These are phyloP conservation scores for Drosophila demipolita DNA, from an alignment of 2,888 invertebrate genomes.

Conservation along the genomic window DNA sequence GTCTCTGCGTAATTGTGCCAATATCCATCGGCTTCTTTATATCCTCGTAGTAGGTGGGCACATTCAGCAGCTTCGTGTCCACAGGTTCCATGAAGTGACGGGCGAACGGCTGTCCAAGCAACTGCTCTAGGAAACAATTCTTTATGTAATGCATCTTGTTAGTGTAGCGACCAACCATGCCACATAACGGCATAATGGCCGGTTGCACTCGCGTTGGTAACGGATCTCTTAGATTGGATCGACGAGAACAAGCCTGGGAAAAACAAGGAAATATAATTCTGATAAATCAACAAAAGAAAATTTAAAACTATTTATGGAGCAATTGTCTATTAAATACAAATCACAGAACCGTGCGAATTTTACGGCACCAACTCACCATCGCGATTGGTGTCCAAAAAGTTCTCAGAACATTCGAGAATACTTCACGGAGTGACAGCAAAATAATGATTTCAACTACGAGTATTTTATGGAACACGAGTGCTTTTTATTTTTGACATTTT, in stretches of 20 bases:
- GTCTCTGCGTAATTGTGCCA: slow-evolving; percentile 12
- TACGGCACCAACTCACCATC: slow-evolving; percentile 15
- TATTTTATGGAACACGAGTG: not conserved
- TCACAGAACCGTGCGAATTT: not conserved
- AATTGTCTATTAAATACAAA: not conserved
- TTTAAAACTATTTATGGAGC: too few relatives aligned
- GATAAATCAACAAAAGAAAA: not conserved
- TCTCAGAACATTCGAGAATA: not conserved
- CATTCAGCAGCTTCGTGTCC: slow-evolving; percentile 8
- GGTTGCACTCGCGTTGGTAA: slow-evolving; percentile 27
- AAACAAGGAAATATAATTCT: not conserved
- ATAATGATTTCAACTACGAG: not conserved
- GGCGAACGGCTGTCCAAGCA: not conserved
- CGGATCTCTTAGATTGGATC: not conserved
- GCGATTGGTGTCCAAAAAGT: not conserved
- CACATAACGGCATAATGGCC: slow-evolving; percentile 7
- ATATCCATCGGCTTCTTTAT: slow-evolving; percentile 33
- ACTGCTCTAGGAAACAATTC: slow-evolving; percentile 6
- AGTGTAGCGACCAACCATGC: slow-evolving; percentile 23
- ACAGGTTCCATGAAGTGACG: slow-evolving; percentile 32
- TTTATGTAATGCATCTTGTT: slow-evolving; percentile 31
- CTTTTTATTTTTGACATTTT: slow-evolving; percentile 25
- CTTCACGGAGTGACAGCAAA: not conserved
- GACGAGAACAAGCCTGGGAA: not conserved
- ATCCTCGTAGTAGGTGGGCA: slow-evolving; percentile 15